phyloP scores from a whole-genome alignment of 2,113 vertebrate species.

The Istiophorus platypterus region DNA sequence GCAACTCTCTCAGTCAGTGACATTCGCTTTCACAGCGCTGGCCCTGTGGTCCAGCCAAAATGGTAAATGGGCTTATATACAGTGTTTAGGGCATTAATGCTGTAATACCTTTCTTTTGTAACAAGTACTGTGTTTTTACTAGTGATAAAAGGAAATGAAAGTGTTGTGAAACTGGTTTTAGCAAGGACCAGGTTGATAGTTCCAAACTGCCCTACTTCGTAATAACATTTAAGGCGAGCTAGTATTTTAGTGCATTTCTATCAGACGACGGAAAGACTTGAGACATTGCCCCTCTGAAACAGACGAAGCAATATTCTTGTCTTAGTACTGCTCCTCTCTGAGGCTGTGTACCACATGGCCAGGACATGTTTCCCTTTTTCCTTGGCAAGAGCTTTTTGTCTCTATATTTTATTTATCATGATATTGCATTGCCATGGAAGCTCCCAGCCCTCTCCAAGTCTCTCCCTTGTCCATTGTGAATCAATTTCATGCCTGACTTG shows the following conservation, averaged over 20 bases:
- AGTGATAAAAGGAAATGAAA: constrained; percentile 18
- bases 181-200: neutral
- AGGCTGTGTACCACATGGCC: too few relatives aligned
- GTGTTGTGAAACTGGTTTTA: constrained; percentile 13
- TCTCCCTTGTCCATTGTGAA: constrained; percentile 9
- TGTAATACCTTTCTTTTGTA: constrained; percentile 7
- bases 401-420: neutral
- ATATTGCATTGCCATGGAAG: neutral
- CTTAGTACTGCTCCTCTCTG: neutral
- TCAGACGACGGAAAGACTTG: too few relatives aligned
- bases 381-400: neutral
- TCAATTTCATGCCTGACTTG: constrained; percentile 31
- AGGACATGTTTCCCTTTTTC: neutral
- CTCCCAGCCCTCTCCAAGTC: neutral
- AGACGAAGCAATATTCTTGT: neutral
- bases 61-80: neutral
- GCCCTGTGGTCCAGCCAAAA: neutral
- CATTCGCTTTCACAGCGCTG: too few relatives aligned
- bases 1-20: too few relatives aligned
- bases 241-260: neutral
- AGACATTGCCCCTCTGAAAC: neutral
- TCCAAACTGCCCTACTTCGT: neutral
- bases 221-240: neutral
- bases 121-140: neutral
- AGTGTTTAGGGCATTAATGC: neutral